These are phyloP conservation scores for Salvelinus alpinus DNA, from an alignment of 2,113 vertebrate species.

Conservation along the genomic window DNA sequence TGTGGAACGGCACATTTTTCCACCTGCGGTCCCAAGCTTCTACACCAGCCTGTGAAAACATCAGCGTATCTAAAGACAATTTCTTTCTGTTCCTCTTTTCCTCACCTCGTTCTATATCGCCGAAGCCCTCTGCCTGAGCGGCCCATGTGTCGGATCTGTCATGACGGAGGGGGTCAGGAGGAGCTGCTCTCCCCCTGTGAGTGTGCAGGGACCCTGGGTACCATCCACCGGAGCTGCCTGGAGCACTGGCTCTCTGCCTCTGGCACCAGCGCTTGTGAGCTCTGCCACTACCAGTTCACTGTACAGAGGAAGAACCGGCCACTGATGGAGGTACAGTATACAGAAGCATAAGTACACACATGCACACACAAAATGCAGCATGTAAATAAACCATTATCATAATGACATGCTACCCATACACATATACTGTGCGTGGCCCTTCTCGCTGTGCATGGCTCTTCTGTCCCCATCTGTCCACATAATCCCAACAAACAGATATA, in stretches of 20 bases:
- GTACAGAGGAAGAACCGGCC: constrained; percentile 83
- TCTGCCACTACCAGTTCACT: constrained; percentile 88
- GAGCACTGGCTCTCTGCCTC: constrained; percentile 87
- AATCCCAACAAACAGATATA: constrained; percentile 1
- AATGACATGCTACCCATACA: too few relatives aligned
- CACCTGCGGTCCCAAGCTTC: too few relatives aligned
- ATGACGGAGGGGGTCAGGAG: constrained; percentile 83
- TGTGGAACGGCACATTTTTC: too few relatives aligned
- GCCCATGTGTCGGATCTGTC: constrained; percentile 86
- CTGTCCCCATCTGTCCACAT: not conserved
- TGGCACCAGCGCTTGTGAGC: constrained; percentile 87
- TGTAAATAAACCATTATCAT: not conserved
- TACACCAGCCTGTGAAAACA: too few relatives aligned
- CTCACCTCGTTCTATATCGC: not conserved
- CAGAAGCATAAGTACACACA: not conserved
- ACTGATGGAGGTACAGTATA: constrained; percentile 79
- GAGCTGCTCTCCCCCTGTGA: constrained; percentile 86
- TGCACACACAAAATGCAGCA: not conserved
- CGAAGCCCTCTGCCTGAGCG: constrained; percentile 75
- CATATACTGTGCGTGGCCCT: too few relatives aligned
- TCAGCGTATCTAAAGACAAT: too few relatives aligned
- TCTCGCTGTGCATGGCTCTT: too few relatives aligned
- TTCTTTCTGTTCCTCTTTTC: not conserved
- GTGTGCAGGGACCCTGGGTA: constrained; percentile 82
- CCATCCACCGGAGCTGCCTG: constrained; percentile 87